Evolutionary conservation across 2,888 invertebrate species (phyloP), one percentile per base, ranked within the genome.

Genomic region (Chrysopilus asiliformis): DNA sequence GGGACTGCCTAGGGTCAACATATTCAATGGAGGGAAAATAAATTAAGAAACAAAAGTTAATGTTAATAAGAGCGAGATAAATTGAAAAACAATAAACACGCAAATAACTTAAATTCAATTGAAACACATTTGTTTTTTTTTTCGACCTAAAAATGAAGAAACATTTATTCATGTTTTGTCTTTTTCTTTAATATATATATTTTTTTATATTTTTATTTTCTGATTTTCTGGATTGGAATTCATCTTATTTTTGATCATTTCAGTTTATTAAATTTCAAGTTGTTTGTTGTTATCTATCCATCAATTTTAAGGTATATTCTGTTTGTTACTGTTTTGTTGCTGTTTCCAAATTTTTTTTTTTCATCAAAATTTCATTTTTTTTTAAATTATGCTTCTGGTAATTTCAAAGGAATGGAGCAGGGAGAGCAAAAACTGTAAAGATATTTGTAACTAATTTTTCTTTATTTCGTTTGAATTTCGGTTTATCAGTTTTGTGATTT

Each of bases 81-180:
- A n/a, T n/a, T n/a, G n/a, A n/a, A n/a, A n/a, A n/a, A n/a, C n/a
- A n/a, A n/a, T n/a, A n/a, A 3, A 28, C 19, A 12, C 16, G 33
- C 22, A 38, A 38, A 41, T 41, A 42, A 39, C 32, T 39, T 35
- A 42, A 39, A 37, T 42, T 39, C 37, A 43, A 43, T 40, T 40
- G 36, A 43, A 43, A 43, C 40, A 43, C 40, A 32, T 30, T 39
- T 26, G 20, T 20, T 14, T 27, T 39, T 36, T 52, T 70, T 71
- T 69, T 72, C 71, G 71, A 73, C 72, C 73, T 72, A 72, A 72
- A 73, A 72, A 73, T 73, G 73, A 73, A 72, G 72, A 73, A 74
- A 74, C 73, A 74, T 74, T 74, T 74, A 32, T 32, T 24, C 15
- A 32, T 32, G 24, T 32, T 24, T 24, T 24, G 14, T 24, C 25